Evolutionary conservation across 64 coral and sea anemone species (phyloP).

Genomic region (Pocillopora damicornis): DNA sequence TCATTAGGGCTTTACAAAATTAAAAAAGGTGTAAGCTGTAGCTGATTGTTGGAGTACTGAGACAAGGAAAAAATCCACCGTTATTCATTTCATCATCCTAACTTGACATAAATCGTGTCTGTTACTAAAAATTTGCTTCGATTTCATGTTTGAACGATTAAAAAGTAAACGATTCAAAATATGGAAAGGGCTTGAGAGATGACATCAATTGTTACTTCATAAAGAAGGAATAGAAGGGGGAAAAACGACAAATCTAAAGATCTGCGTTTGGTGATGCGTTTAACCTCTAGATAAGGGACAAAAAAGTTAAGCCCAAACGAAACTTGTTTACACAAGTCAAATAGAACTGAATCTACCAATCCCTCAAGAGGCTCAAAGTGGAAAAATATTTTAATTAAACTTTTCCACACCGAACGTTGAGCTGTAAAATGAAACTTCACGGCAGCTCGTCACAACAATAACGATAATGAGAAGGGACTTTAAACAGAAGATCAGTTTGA

Average conservation of each 20-base stretch:
- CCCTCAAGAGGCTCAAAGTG: neutral
- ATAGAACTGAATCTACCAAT: neutral
- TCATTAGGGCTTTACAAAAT: neutral
- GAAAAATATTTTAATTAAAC: constrained; percentile 3
- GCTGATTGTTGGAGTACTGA: neutral
- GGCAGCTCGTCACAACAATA: neutral
- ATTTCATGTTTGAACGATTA: neutral
- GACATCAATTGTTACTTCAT: too few species aligned
- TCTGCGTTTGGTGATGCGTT: neutral
- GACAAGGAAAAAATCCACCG: neutral
- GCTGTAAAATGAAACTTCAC: neutral
- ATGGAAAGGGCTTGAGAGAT: neutral
- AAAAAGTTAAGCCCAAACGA: neutral
- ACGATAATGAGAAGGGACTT: constrained; percentile 18
- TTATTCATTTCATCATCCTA: neutral
- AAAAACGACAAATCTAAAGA: neutral
- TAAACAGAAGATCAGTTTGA: constrained; percentile 29
- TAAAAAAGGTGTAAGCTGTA: too few species aligned
- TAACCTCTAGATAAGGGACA: constrained; percentile 11
- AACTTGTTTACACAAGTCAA: constrained; percentile 11
- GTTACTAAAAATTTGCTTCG: neutral
- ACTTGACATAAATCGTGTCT: neutral
- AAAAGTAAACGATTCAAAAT: neutral
- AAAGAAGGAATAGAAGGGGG: neutral
- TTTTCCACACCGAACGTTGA: neutral